A percentile compares a stretch with the other conserved stretches of the same genome.
These are phyloP conservation scores for Leptobrachium leishanense DNA, from an alignment of 2,113 vertebrate species.

Conservation along the genomic window DNA sequence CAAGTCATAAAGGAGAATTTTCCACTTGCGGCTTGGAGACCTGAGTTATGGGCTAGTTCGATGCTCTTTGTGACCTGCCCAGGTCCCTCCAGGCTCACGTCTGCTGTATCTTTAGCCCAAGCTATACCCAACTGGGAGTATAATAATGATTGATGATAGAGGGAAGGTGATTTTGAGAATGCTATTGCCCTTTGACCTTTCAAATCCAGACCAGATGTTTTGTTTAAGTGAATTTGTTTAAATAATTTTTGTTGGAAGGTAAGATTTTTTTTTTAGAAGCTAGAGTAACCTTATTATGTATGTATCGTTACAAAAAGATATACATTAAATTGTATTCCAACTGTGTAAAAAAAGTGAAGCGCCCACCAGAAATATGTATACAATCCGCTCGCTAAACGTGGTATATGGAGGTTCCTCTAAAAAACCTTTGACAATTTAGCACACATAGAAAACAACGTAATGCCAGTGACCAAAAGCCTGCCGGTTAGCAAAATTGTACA, in stretches of 20 bases:
- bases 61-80: neutral
- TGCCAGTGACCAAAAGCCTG: too few relatives aligned
- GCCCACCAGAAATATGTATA: too few relatives aligned
- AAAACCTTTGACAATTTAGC: too few relatives aligned
- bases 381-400: too few relatives aligned
- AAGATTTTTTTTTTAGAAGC: too few relatives aligned
- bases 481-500: too few relatives aligned
- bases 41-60: slow-evolving; percentile 20
- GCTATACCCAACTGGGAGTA: slow-evolving; percentile 6
- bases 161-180: slow-evolving; percentile 34
- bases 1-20: slow-evolving; percentile 4
- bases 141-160: slow-evolving; percentile 50
- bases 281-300: too few relatives aligned
- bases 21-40: slow-evolving; percentile 19
- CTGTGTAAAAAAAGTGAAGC: too few relatives aligned
- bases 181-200: slow-evolving; percentile 50
- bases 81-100: neutral
- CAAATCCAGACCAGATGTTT: slow-evolving; percentile 59
- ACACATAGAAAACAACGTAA: too few relatives aligned
- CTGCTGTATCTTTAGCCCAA: slow-evolving; percentile 14
- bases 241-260: slow-evolving; percentile 38
- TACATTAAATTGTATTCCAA: too few relatives aligned
- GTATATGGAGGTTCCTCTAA: too few relatives aligned
- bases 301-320: too few relatives aligned
- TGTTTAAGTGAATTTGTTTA: neutral